phyloP scores from a whole-genome alignment of 2,888 invertebrate species.

The Drosophila neutralis region DNA sequence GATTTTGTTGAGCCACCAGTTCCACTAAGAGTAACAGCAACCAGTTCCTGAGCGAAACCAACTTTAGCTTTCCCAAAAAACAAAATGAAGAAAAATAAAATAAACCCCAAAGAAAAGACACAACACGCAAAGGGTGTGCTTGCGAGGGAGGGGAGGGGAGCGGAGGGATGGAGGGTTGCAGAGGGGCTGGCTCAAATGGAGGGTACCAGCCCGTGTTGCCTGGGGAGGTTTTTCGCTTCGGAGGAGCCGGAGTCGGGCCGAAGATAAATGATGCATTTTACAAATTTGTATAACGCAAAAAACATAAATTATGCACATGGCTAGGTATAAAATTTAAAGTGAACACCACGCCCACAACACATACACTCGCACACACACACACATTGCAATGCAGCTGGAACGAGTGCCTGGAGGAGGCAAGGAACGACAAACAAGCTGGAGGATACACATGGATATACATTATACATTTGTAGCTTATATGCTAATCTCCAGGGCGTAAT shows the following conservation, averaged over 20 bases:
- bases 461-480: slow-evolving; percentile 13
- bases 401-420: slow-evolving; percentile 7
- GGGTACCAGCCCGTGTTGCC: slow-evolving; percentile 13
- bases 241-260: slow-evolving; percentile 25
- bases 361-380: slow-evolving; percentile 5
- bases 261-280: slow-evolving; percentile 77
- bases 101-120: slow-evolving; percentile 58
- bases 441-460: slow-evolving; percentile 8
- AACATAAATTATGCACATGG: slow-evolving; percentile 69
- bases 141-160: slow-evolving; percentile 47
- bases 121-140: slow-evolving; percentile 69
- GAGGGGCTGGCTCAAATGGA: slow-evolving; percentile 15
- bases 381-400: slow-evolving; percentile 16
- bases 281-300: slow-evolving; percentile 73
- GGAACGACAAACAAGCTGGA: slow-evolving; percentile 30
- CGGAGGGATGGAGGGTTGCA: not conserved
- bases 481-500: slow-evolving; percentile 14
- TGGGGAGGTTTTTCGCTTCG: slow-evolving; percentile 25
- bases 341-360: slow-evolving; percentile 33
- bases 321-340: slow-evolving; percentile 44
- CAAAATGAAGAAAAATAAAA: slow-evolving; percentile 4
- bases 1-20: slow-evolving; percentile 60
- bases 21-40: slow-evolving; percentile 6
- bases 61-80: slow-evolving; percentile 24
- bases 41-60: slow-evolving; percentile 10